Percentiles rank a stretch among this genome's conserved stretches.
phyloP scores from a whole-genome alignment of 2,888 invertebrate species.

The Dromius quadrimaculatus region DNA sequence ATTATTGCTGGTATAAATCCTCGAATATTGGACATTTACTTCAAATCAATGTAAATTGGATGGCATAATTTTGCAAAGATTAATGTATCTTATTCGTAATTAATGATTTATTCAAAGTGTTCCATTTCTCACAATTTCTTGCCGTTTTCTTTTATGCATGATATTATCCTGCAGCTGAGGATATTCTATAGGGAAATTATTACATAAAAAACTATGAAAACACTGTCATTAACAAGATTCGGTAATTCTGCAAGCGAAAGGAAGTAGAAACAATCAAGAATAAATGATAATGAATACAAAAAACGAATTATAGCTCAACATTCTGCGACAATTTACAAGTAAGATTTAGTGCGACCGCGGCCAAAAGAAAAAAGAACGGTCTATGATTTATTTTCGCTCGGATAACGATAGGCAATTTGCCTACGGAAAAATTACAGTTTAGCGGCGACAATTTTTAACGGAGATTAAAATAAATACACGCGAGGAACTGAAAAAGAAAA shows the following conservation, averaged over 20 bases:
- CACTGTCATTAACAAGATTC: conserved; percentile 41
- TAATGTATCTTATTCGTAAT: no score
- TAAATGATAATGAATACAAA: conserved; percentile 49
- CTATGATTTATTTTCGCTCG: conserved; percentile 14
- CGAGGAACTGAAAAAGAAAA: background rate
- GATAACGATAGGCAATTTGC: conserved; percentile 31
- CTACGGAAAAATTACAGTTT: conserved; percentile 21
- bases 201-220: conserved; percentile 17
- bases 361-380: background rate
- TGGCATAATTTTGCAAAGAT: no score
- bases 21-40: no score
- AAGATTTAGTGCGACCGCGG: conserved; percentile 32
- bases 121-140: no score
- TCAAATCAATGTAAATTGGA: no score
- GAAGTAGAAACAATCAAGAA: conserved; percentile 48
- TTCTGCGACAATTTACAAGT: conserved; percentile 45
- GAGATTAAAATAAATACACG: no score
- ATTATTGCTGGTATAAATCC: no score
- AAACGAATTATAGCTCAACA: conserved; percentile 37
- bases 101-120: no score
- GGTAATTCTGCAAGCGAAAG: conserved; percentile 39
- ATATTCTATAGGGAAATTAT: no score
- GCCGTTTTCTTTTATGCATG: no score
- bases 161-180: no score
- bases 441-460: conserved; percentile 1